Conservation (phyloP, 1,140 invertebrate genomes). For the Parasteatoda tepidariorum region DNA sequence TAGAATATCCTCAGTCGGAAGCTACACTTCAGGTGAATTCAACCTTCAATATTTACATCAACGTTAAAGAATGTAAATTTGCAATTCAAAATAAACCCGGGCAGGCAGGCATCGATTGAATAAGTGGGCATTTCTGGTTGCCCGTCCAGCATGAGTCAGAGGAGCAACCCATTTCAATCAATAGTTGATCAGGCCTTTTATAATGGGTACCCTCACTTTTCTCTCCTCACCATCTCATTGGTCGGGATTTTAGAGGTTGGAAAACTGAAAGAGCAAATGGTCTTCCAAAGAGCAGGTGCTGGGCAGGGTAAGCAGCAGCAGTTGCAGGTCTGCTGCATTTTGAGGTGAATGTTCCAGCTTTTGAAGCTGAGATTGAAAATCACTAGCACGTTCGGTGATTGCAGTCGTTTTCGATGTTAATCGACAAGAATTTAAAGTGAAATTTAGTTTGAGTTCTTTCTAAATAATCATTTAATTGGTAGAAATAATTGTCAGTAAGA, state of each 20-base stretch:
- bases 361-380: not conserved
- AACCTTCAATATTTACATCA: no score
- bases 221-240: constrained; percentile 2
- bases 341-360: no score
- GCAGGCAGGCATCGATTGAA: constrained; percentile 4
- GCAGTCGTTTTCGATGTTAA: not conserved
- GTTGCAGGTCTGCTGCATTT: no score
- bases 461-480: no score
- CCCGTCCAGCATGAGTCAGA: constrained; percentile 14
- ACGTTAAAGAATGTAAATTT: no score
- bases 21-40: no score
- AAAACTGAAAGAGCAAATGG: constrained; percentile 1
- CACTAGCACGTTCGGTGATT: not conserved
- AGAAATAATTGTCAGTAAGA: no score
- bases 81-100: no score
- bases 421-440: not conserved
- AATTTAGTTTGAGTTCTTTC: not conserved
- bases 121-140: not conserved
- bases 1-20: no score
- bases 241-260: constrained; percentile 5
- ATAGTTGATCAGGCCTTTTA: constrained; percentile 36
- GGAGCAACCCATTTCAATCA: constrained; percentile 30
- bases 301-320: not conserved
- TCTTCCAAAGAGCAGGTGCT: constrained; percentile 20
- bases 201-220: not conserved